phyloP scores from a whole-genome alignment of 35 echinoderm and acorn worm species.

The Lytechinus pictus region DNA sequence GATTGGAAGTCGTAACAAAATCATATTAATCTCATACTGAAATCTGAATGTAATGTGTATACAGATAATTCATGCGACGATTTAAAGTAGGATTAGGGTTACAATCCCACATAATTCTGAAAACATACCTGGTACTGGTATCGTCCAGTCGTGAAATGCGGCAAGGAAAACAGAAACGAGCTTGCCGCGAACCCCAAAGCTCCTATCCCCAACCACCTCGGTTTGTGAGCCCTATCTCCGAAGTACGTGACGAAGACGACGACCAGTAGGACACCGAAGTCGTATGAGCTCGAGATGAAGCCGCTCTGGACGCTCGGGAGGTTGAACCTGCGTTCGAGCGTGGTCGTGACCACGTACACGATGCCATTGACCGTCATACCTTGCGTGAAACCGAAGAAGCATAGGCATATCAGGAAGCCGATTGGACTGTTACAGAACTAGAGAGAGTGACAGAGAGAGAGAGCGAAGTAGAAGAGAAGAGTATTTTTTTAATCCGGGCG shows the following conservation, averaged over 20 bases:
- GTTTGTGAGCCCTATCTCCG: slow-evolving; percentile 75
- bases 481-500: too few species aligned
- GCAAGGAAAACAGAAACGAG: slow-evolving; percentile 74
- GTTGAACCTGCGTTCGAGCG: slow-evolving; percentile 69
- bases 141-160: slow-evolving; percentile 64
- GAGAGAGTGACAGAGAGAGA: background rate
- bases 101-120: too few species aligned
- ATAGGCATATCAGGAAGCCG: slow-evolving; percentile 63
- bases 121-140: slow-evolving; percentile 53
- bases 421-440: slow-evolving; percentile 62
- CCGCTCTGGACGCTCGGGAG: slow-evolving; percentile 73
- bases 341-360: slow-evolving; percentile 72
- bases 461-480: background rate
- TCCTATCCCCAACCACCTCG: slow-evolving; percentile 73
- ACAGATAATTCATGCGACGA: too few species aligned
- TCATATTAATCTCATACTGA: too few species aligned
- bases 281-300: slow-evolving; percentile 73
- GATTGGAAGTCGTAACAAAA: too few species aligned
- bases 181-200: slow-evolving; percentile 69
- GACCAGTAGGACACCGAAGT: slow-evolving; percentile 69
- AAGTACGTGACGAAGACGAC: slow-evolving; percentile 80
- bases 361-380: slow-evolving; percentile 76
- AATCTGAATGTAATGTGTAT: too few species aligned
- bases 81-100: too few species aligned
- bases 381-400: slow-evolving; percentile 66